Base-by-base conservation (phyloP, 2,113 vertebrate species). In the Sprattus sprattus region DNA sequence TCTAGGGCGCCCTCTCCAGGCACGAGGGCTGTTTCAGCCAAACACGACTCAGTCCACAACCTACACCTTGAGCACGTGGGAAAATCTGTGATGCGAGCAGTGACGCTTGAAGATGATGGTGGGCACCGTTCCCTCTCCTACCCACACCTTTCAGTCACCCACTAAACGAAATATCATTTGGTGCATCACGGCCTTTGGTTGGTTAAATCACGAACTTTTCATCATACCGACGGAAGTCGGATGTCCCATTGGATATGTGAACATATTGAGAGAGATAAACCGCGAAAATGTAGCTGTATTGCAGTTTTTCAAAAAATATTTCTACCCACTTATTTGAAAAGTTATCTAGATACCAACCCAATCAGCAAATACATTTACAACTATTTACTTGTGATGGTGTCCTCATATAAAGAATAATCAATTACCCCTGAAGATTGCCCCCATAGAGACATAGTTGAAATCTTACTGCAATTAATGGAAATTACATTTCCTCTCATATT, bases 51-150 rank as follows among this genome's bases (percentile, higher is more conserved):
- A 86, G 90, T 88, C 88, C 88, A 90, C 92, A 92, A 39, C 60
- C 25, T 75, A 75, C 88, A 88, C 9, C 32, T 3, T 88, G 89
- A 89, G 92, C 91, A 91, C 92, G 92, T 92, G 93, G 93, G 92
- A 93, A 93, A 92, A 93, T 93, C 91, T 92, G 91, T 93, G 92
- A 94, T 91, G 91, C 87, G 89, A 92, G 88, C 88, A 16, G 87
- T 94, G 92, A 95, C 93, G 92, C 93, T 87, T 88, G 90, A 93
- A 86, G 86, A 89, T 87, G 88, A 90, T 89, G 92, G 93, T 93
- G 93, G 93, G 91, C 92, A 91, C 85, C 90, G 86, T 93, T 92
- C 91, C 90, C 92, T 92, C 89, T 89, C 50, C 54, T 20, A 84
- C 57, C 82, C 28, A 75, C 28, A 39, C 67, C 10, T 75, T 32